Conservation (phyloP, 2,888 invertebrate genomes). For the Fragum fragum region DNA sequence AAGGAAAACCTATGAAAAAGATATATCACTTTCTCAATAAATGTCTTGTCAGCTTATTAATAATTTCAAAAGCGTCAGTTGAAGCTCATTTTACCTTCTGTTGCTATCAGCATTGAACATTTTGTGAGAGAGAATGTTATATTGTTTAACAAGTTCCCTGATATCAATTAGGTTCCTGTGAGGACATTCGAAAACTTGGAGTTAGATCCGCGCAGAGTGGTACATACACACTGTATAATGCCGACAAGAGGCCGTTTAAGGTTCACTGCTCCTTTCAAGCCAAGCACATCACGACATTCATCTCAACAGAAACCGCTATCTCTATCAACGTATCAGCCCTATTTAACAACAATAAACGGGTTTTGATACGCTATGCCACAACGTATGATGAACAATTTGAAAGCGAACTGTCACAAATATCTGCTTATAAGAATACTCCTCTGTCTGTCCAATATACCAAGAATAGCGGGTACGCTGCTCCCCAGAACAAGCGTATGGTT, state of each 20-base stretch:
- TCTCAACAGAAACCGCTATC: constrained; percentile 34
- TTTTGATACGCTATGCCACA: constrained; percentile 35
- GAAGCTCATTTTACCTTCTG: too few species aligned
- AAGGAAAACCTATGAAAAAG: too few species aligned
- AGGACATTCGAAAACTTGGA: constrained; percentile 9
- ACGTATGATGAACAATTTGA: constrained; percentile 46
- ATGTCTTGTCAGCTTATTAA: too few species aligned
- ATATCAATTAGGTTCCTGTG: constrained; percentile 37
- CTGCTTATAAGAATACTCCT: constrained; percentile 26
- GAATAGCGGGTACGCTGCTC: constrained; percentile 23
- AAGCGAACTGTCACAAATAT: constrained; percentile 39
- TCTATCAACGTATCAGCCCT: constrained; percentile 39
- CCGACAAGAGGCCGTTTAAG: constrained; percentile 33
- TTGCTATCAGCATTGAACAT: too few species aligned
- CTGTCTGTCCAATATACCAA: constrained; percentile 48
- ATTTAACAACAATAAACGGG: constrained; percentile 36
- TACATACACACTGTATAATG: constrained; percentile 43
- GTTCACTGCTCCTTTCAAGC: constrained; percentile 51
- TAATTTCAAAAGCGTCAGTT: too few species aligned
- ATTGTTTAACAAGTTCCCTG: too few species aligned
- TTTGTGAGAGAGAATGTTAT: too few species aligned
- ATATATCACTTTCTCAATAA: too few species aligned
- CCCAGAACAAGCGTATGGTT: constrained; percentile 40
- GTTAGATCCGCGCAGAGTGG: constrained; percentile 10
- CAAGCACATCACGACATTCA: constrained; percentile 42